Conservation (phyloP, 2,888 invertebrate genomes). For the Drosophila pullipes region DNA sequence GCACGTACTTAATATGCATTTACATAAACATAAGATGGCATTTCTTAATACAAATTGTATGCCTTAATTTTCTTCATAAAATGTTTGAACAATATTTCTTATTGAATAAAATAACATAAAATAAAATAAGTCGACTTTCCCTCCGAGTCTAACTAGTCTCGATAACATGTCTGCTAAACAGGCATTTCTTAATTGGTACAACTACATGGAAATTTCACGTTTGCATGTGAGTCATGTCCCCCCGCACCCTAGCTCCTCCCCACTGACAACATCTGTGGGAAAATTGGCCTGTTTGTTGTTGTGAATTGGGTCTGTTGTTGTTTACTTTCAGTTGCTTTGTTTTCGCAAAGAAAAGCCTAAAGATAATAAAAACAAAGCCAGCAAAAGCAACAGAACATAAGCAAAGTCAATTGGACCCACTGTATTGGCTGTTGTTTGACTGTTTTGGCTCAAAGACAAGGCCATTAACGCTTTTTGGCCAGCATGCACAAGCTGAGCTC, state of each 20-base stretch:
- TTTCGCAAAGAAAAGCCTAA: constrained; percentile 28
- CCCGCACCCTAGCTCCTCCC: not conserved
- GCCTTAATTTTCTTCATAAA: not conserved
- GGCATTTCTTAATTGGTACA: constrained; percentile 51
- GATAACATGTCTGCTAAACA: constrained; percentile 21
- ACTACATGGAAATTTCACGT: constrained; percentile 50
- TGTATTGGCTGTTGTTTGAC: not conserved
- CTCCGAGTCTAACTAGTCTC: constrained; percentile 15
- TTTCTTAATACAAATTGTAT: not conserved
- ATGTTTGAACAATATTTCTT: not conserved
- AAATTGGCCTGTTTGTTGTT: constrained; percentile 53
- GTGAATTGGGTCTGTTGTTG: constrained; percentile 74
- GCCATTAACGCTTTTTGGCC: constrained; percentile 46
- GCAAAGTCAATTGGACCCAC: constrained; percentile 45
- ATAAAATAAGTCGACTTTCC: constrained; percentile 37
- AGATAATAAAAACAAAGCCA: constrained; percentile 45
- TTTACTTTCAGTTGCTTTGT: constrained; percentile 69
- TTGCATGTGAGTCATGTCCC: constrained; percentile 52
- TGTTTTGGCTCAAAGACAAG: constrained; percentile 51
- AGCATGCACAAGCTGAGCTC: constrained; percentile 25
- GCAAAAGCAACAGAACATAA: constrained; percentile 42
- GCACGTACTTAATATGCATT: not conserved
- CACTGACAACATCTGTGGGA: constrained; percentile 32
- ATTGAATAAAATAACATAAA: not conserved
- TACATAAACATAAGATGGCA: not conserved